Evolutionary conservation across 2,888 invertebrate genomes (phyloP).

Genomic region (Fragum whitleyi): DNA sequence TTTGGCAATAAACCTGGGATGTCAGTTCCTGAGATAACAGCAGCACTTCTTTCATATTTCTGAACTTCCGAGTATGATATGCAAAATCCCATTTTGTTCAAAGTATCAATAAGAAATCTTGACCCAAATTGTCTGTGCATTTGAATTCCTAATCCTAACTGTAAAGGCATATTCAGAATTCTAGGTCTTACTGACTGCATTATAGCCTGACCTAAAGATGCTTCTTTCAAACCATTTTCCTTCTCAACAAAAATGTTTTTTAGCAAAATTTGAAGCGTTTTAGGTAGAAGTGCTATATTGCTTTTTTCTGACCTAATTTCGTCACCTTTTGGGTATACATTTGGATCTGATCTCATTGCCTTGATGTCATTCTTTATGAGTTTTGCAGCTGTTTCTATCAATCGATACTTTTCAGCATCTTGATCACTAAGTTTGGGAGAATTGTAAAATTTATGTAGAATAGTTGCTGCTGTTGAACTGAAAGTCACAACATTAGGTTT

Average conservation of each 20-base stretch:
- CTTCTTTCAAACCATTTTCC: constrained; percentile 42
- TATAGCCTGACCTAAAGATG: constrained; percentile 27
- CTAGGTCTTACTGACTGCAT: neutral
- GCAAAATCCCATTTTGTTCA: too few species aligned
- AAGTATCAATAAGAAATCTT: neutral
- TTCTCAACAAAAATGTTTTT: constrained; percentile 5
- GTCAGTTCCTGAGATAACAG: neutral
- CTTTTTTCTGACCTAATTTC: constrained; percentile 27
- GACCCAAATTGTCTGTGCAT: constrained; percentile 31
- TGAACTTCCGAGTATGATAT: neutral
- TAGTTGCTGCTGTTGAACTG: constrained; percentile 46
- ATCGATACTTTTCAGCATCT: neutral
- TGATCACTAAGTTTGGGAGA: constrained; percentile 19
- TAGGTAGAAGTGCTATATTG: constrained; percentile 47
- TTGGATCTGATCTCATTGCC: neutral
- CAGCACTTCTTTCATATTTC: neutral
- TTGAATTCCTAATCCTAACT: constrained; percentile 63
- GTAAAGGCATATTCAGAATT: constrained; percentile 43
- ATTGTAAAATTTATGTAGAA: constrained; percentile 55
- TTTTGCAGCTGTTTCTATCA: neutral
- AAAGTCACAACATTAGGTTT: constrained; percentile 52
- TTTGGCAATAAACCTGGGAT: neutral
- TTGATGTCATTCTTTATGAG: neutral
- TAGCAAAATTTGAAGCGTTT: constrained; percentile 37
- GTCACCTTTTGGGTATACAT: neutral